Evolutionary conservation across 2,113 vertebrate genomes (phyloP).

Genomic region (Dendropsophus ebraccatus): DNA sequence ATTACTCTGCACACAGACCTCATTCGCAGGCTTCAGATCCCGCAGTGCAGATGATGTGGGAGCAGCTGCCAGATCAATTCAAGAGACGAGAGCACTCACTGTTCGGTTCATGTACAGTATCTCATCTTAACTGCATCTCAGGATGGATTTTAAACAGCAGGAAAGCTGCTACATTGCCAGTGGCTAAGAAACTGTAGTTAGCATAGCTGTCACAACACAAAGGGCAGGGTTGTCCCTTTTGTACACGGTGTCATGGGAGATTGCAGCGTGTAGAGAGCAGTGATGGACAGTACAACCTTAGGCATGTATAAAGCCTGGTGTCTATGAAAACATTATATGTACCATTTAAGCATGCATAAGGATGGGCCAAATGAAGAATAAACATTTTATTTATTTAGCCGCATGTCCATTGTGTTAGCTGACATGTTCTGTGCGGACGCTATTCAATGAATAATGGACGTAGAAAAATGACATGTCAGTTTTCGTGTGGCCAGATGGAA

Average conservation of each 20-base stretch:
- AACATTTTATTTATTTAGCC: not conserved
- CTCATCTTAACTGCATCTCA: constrained; percentile 55
- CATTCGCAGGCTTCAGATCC: constrained; percentile 50
- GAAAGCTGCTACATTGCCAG: constrained; percentile 45
- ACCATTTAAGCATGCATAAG: not conserved
- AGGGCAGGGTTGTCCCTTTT: constrained; percentile 30
- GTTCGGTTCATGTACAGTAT: constrained; percentile 51
- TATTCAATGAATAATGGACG: no score
- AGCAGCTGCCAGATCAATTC: constrained; percentile 50
- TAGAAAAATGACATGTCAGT: no score
- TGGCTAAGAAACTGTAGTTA: constrained; percentile 37
- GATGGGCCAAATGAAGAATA: not conserved
- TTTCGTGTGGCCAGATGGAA: no score
- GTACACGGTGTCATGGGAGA: constrained; percentile 19
- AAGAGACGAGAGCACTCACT: constrained; percentile 45
- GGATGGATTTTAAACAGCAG: constrained; percentile 52
- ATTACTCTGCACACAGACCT: constrained; percentile 53
- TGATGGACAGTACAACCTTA: not conserved
- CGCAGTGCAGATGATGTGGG: constrained; percentile 53
- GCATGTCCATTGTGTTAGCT: no score
- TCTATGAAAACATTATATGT: not conserved
- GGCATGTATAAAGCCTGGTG: not conserved
- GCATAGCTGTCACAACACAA: constrained; percentile 42
- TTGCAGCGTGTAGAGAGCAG: not conserved
- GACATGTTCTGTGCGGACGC: no score